phyloP scores from a whole-genome alignment of 2,797 vertebrate species.

The Setipinna tenuifilis region DNA sequence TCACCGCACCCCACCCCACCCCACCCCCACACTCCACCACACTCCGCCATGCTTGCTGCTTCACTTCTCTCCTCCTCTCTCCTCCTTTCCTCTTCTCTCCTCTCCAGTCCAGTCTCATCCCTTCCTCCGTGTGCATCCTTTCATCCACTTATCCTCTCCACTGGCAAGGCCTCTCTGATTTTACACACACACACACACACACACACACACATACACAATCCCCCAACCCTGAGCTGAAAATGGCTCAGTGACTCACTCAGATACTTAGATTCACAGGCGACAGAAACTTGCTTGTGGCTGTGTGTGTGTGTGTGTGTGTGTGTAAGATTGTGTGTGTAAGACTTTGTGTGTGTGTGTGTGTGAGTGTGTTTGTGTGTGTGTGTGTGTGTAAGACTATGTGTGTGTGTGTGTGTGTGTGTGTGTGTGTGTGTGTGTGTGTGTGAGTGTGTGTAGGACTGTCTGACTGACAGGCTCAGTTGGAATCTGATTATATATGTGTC shows the following conservation, averaged over 20 bases:
- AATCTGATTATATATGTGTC: too few species aligned
- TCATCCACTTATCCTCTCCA: constrained; percentile 24
- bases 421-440: not conserved
- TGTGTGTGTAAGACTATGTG: not conserved
- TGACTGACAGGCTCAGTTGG: too few species aligned
- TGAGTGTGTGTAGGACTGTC: not conserved
- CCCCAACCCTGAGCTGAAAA: not conserved
- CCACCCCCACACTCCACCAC: too few species aligned
- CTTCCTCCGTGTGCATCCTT: not conserved
- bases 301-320: constrained; percentile 14
- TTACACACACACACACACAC: not conserved
- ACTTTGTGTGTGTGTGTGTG: not conserved
- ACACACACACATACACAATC: too few species aligned
- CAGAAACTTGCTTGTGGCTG: not conserved
- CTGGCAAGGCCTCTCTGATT: not conserved
- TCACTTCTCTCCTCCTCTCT: not conserved
- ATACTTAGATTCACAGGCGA: constrained; percentile 2
- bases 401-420: constrained; percentile 11
- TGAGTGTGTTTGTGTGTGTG: constrained; percentile 26
- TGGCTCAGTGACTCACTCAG: constrained; percentile 20
- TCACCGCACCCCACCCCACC: too few species aligned
- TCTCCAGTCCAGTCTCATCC: not conserved
- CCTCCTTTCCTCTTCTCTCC: not conserved
- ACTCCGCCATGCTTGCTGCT: not conserved
- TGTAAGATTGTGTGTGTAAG: not conserved